Base-by-base conservation (phyloP, 2,888 invertebrate genomes). In the Dryobota labecula region DNA sequence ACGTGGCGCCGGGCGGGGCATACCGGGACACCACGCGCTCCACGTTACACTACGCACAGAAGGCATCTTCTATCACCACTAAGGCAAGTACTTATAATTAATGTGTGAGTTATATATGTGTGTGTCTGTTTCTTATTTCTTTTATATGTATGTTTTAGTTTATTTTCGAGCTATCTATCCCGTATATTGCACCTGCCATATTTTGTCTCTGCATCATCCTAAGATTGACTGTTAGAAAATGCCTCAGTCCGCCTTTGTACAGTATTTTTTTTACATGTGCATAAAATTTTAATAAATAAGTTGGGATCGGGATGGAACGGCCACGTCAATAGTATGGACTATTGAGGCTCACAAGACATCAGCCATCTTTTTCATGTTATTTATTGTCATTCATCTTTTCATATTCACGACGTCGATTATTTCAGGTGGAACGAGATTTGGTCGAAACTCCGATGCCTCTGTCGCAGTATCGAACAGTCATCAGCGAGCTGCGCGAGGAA, bases 1-100 rank as follows among this genome's bases (percentile, higher is more conserved):
- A 99, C 94, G 98, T 99, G 53, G 98, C 98, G 2, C 98, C 99
- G 0, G 98, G 98, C 47, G 96, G 97, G 24, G 93, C 96, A 11
- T 98, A 98, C 88, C 97, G 98, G 43, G 99, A 99, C 90, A 99
- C 99, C 92, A 98, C 98, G 4, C 97, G 99, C 84, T 99, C 99
- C 89, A 99, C 99, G 0, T 95, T 99, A 41, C 97, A 98, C 60
- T 99, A 99, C 93, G 99, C 99, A 0, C 98, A 99, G 91, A 96
- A 99, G 70, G 99, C 99, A 4, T 98, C 98, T 86, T 98, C 98
- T 86, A 99, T 99, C 86, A 98, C 98, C n/a, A 98, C 98, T 86
- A 98, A 98, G 96, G 98, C 98, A 36, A 84, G 92, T 95, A 83
- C 27, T 15, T 94, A 72, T 9, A 13, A 18, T 49, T 20, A 1